Evolutionary conservation across 2,797 vertebrate species (phyloP).

Genomic region (Aulostomus chinensis): DNA sequence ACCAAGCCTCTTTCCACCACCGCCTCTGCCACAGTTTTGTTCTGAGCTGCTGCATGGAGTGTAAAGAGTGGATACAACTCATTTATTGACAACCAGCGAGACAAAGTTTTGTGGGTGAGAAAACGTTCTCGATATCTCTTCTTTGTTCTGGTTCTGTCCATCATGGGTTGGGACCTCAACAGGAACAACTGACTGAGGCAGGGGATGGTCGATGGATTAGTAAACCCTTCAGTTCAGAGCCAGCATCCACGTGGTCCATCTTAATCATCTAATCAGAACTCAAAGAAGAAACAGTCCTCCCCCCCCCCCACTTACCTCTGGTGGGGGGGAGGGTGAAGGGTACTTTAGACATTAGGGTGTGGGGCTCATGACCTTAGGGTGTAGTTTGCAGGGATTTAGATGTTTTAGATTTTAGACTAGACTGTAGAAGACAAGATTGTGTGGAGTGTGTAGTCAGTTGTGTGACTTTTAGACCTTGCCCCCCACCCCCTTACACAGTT

Average conservation of each 20-base stretch:
- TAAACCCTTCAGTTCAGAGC: conserved; percentile 31
- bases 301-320: conserved; percentile 75
- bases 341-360: conserved; percentile 43
- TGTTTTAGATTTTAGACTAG: conserved; percentile 34
- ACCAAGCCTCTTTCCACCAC: too few relatives aligned
- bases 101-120: not conserved
- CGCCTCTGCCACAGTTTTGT: too few relatives aligned
- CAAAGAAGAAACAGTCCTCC: conserved; percentile 53
- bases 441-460: not conserved
- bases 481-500: not conserved
- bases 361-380: conserved; percentile 17
- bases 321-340: conserved; percentile 73
- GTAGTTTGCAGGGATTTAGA: conserved; percentile 45
- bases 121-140: not conserved
- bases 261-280: conserved; percentile 60
- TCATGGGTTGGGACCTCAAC: conserved; percentile 37
- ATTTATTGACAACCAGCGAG: conserved; percentile 36
- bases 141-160: not conserved
- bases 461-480: conserved; percentile 12
- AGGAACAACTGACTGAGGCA: conserved; percentile 40
- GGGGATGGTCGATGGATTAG: conserved; percentile 45
- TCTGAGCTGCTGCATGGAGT: conserved; percentile 28
- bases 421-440: conserved; percentile 4
- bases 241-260: conserved; percentile 37
- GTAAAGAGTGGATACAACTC: conserved; percentile 25